Base-by-base conservation (phyloP, 1,140 invertebrate species). In the Magallana ariakensis region DNA sequence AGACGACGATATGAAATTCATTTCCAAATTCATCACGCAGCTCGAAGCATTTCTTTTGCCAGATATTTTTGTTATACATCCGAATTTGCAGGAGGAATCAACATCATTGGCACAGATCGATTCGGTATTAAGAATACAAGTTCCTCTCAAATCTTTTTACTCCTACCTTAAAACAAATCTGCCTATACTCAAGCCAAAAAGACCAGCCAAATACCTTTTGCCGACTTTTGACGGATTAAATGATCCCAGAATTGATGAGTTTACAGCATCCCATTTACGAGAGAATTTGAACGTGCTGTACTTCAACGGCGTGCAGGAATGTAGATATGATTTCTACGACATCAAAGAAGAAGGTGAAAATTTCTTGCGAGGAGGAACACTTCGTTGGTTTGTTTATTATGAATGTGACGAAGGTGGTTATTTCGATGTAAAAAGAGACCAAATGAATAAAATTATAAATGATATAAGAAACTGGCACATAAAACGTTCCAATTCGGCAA, bases 361-460 rank as follows among this genome's bases (percentile, higher is more conserved):
- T n/a, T 91, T 91, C 75, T 87, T 87, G 22, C 66, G 87, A n/a
- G 90, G 90, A 55, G 89, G 88, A 10, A 89, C 88, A 33, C 46
- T 91, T 7, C 66, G 80, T 33, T 91, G 90, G 90, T 54, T 46
- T 58, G 62, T 86, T 0, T 86, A 83, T 54, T 91, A 89, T 80
- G 66, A 70, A 33, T 33, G 33, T 33, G 33, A 33, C 33, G 33
- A 33, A 33, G 33, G 33, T 55, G 84, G 84, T 1, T 86, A 85
- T 57, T 86, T 88, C 15, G 90, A 91, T 62, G 81, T 88, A 55
- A 86, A 88, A 58, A 85, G 90, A 66, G 86, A 87, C 46, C 62
- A 84, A 7, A 83, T 88, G 80, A 66, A 85, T 0, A 62, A 66
- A 53, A 87, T 90, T 19, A 54, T 87, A 1, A 70, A 84, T 54